Conservation (phyloP, 2,797 vertebrate species). For the Myripristis jacobus region DNA sequence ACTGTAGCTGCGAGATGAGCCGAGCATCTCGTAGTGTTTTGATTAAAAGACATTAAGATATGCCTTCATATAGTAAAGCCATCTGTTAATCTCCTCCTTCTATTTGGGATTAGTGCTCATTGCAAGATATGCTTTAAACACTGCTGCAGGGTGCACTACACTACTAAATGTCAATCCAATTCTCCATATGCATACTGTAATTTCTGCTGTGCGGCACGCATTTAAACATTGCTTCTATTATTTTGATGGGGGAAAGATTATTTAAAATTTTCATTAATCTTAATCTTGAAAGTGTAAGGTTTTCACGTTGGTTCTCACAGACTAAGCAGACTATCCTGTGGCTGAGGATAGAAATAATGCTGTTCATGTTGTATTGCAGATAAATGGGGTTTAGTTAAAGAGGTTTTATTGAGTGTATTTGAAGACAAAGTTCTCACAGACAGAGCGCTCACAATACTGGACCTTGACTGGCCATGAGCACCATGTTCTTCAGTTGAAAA, state of each 20-base stretch:
- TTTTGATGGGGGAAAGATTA: too few relatives aligned
- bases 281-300: too few relatives aligned
- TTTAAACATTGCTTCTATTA: background rate
- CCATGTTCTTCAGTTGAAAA: background rate
- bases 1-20: slow-evolving; percentile 53
- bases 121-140: slow-evolving; percentile 51
- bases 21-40: slow-evolving; percentile 51
- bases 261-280: too few relatives aligned
- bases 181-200: slow-evolving; percentile 17
- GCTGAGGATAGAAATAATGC: background rate
- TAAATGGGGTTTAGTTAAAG: too few relatives aligned
- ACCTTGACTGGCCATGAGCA: background rate
- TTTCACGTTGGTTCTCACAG: background rate
- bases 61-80: slow-evolving; percentile 49
- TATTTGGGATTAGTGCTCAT: slow-evolving; percentile 61
- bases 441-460: background rate
- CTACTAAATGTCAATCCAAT: slow-evolving; percentile 17
- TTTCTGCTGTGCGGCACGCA: slow-evolving; percentile 5
- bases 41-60: slow-evolving; percentile 63
- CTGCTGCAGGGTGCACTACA: slow-evolving; percentile 7
- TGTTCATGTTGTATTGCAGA: background rate
- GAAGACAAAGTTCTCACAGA: background rate
- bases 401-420: background rate
- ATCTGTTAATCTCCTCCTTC: slow-evolving; percentile 64
- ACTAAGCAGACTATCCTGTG: background rate